phyloP scores from a whole-genome alignment of 2,888 invertebrate species.

The Brassicogethes aeneus region DNA sequence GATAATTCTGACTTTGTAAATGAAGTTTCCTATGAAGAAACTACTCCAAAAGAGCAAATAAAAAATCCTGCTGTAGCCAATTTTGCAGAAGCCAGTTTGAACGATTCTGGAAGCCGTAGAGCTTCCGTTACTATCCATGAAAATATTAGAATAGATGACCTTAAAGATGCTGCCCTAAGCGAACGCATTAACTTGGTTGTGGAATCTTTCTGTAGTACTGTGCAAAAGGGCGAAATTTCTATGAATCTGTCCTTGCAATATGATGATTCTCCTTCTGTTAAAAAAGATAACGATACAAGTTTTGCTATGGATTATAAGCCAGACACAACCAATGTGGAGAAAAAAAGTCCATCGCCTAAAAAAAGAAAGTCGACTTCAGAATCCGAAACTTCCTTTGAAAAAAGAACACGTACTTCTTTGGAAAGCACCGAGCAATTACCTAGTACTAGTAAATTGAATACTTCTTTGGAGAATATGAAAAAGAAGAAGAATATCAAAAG shows the following conservation, averaged over 20 bases:
- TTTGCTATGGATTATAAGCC: background rate
- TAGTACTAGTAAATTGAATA: too few relatives aligned
- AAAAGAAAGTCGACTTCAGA: background rate
- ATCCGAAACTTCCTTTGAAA: conserved; percentile 6
- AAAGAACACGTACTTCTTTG: conserved; percentile 2
- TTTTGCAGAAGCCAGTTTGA: background rate
- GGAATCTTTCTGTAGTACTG: conserved; percentile 27
- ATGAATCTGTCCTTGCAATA: conserved; percentile 30
- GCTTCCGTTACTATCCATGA: conserved; percentile 33
- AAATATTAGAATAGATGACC: conserved; percentile 26
- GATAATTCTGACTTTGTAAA: too few relatives aligned
- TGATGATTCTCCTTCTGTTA: conserved; percentile 1
- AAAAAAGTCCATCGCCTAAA: background rate
- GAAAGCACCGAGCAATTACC: too few relatives aligned
- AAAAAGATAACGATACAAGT: background rate
- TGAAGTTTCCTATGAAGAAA: too few relatives aligned
- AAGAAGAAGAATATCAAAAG: conserved; percentile 9
- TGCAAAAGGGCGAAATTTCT: conserved; percentile 21
- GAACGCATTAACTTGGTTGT: conserved; percentile 28
- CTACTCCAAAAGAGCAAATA: background rate
- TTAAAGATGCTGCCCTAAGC: conserved; percentile 23
- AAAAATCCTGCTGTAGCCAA: background rate
- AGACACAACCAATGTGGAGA: background rate
- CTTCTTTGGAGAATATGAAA: too few relatives aligned
- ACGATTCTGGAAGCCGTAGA: conserved; percentile 4